These are phyloP conservation scores for Periphyllus acericola DNA, from an alignment of 2,888 invertebrate genomes.

Conservation along the genomic window DNA sequence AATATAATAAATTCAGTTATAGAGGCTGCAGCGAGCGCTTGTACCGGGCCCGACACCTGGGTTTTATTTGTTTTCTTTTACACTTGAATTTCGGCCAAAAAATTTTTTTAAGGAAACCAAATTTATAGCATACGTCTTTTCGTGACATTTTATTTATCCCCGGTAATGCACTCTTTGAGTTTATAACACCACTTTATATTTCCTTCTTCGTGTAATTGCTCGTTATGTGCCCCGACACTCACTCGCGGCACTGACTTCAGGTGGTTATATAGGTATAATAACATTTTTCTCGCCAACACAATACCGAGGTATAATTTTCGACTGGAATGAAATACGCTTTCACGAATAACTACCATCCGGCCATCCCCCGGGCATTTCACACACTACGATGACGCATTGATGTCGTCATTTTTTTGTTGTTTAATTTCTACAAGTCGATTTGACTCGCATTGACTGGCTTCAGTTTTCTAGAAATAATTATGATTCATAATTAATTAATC, in stretches of 20 bases:
- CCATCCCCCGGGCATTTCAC: not conserved
- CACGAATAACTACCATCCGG: not conserved
- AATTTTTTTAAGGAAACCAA: slow-evolving; percentile 9
- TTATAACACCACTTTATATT: slow-evolving; percentile 30
- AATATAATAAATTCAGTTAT: not conserved
- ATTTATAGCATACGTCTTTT: slow-evolving; percentile 39
- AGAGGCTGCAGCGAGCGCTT: not conserved
- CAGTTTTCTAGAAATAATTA: too few relatives aligned
- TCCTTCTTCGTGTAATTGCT: slow-evolving; percentile 27
- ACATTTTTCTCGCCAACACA: not conserved
- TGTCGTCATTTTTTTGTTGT: not conserved
- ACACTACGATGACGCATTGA: not conserved
- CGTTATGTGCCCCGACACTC: slow-evolving; percentile 25
- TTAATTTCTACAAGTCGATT: too few relatives aligned
- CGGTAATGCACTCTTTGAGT: not conserved
- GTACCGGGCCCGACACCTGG: not conserved
- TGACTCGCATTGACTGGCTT: too few relatives aligned
- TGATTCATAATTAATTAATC: too few relatives aligned
- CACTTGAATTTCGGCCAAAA: slow-evolving; percentile 37
- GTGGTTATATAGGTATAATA: not conserved
- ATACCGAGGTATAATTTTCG: not conserved
- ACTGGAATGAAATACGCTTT: not conserved
- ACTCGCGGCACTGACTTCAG: not conserved
- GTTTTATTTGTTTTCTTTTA: slow-evolving; percentile 32
- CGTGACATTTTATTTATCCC: slow-evolving; percentile 17